Evolutionary conservation across 1,140 invertebrate genomes (phyloP), one percentile per base, ranked within the genome.

Genomic region (Subanguina moxae): DNA sequence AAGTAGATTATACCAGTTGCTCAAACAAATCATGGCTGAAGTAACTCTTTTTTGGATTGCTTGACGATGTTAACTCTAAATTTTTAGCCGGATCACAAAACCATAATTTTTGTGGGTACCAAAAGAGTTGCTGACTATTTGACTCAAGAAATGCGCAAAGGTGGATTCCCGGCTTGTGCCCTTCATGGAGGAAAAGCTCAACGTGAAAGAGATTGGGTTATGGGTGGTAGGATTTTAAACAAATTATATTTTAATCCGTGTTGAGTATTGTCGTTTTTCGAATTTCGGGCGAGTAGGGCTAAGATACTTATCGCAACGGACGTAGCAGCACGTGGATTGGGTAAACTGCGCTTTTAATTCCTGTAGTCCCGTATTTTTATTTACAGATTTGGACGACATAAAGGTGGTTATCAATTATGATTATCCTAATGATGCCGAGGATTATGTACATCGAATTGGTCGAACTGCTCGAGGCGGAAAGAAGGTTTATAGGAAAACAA

Each of bases 371-470:
- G 11, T 5, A 64, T 52, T 57, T 56, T 28, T 25, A 21, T 7
- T 11, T 57, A 86, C 97, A 85, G 94, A 98, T 89, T 94, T 99
- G 78, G 92, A 96, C 85, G 95, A 97, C 84, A 94, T 98, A 71
- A 96, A 94, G 85, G 96, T 92, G 88, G 95, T 99, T 63, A 94
- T 99, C 84, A 99, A 98, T 86, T 97, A 91, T 87, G 95, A 99
- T 85, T 98, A 96, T 85, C 94, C 95, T 58, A 92, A 91, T 83
- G 67, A 28, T 7, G 67, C 69, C 1, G 58, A 86, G 85, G 69
- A 71, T n/a, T 99, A 99, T 83, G 93, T 99, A 79, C 95, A 99
- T 85, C 89, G 95, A 74, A 98, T 98, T 84, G 95, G 95, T 25
- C 89, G 95, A 75, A 98, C 95, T 67, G 95, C 92, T 58, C 87